Conservation (phyloP, 2,113 vertebrate species). For the sheep (Ovis aries) region DNA sequence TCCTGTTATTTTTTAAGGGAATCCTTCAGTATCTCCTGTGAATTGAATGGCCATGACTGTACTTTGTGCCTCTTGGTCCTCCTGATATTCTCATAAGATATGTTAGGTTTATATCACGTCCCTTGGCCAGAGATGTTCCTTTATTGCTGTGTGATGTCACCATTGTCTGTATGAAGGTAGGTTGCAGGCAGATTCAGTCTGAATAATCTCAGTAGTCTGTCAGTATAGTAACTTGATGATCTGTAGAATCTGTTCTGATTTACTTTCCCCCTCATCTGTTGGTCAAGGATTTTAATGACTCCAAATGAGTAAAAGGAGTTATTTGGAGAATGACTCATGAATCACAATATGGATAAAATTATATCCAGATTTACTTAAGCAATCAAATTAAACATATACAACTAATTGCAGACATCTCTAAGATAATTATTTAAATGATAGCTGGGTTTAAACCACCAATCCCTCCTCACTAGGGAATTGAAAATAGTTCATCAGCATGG, state of each 20-base stretch:
- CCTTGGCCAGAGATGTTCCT: neutral
- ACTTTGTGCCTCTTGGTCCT: neutral
- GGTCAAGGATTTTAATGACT: slow-evolving; percentile 29
- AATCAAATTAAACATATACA: slow-evolving; percentile 66
- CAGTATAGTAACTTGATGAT: neutral
- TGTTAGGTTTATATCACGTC: neutral
- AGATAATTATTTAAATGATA: slow-evolving; percentile 62
- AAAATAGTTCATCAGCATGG: slow-evolving; percentile 2
- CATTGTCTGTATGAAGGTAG: neutral
- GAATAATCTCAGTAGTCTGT: slow-evolving; percentile 1
- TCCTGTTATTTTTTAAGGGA: neutral
- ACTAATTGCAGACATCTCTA: slow-evolving; percentile 56
- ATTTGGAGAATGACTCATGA: slow-evolving; percentile 53
- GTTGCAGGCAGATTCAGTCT: neutral
- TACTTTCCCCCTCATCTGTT: neutral
- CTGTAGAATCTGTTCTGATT: neutral
- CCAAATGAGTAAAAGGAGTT: slow-evolving; percentile 35
- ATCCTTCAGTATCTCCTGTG: neutral
- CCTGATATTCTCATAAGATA: neutral
- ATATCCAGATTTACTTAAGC: slow-evolving; percentile 63
- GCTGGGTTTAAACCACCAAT: slow-evolving; percentile 38
- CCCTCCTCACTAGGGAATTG: slow-evolving; percentile 44
- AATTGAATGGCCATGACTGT: neutral
- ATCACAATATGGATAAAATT: slow-evolving; percentile 60
- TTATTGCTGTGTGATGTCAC: neutral